Base-by-base conservation (phyloP, 1,140 invertebrate genomes). In the Vollenhovia emeryi region DNA sequence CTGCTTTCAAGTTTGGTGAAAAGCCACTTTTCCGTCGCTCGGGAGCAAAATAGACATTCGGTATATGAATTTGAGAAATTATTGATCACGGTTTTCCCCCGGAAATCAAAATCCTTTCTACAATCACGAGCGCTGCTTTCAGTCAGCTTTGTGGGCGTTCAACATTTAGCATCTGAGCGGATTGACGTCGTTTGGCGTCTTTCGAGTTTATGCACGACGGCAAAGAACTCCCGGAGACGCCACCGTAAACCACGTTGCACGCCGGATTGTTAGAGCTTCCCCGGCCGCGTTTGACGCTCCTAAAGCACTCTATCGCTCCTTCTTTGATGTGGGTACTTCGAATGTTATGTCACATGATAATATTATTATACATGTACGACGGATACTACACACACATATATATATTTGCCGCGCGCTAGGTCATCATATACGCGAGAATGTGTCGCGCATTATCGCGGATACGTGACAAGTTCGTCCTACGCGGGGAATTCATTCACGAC, bases 181-280 rank as follows among this genome's bases (percentile, higher is more conserved):
- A 80, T 80, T 80, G 48, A 71, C 78, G 64, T 71, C 78, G 64
- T 55, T 69, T 71, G 64, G 50, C 78, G 50, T 71, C 62, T 68
- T 66, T 52, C 64, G 18, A 80, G 64, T 80, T 71, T 80, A 71
- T 68, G n/a, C 27, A 80, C 78, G 48, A 55, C 7, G 4, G 24
- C 64, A 45, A 69, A 71, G 64, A 43, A 71, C 76, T 80, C 18
- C 2, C n/a, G 50, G 3, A 57, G 64, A 71, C 64, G 24, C 48
- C 7, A n/a, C 7, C 33, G 18, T 80, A 80, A 80, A 69, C 66
- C 45, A 11, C 24, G n/a, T 40, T 18, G 43, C 75, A 21, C 24
- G 33, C n/a, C 33, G 24, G 48, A 80, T 80, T 80, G 78, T 80
- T 71, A 57, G 64, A 69, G 11, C 33, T 80, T 55, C 24, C 24